A percentile compares a stretch with the other conserved stretches of the same genome.
These are phyloP conservation scores for Aix galericulata DNA, from an alignment of 2,113 vertebrate species.

Conservation along the genomic window DNA sequence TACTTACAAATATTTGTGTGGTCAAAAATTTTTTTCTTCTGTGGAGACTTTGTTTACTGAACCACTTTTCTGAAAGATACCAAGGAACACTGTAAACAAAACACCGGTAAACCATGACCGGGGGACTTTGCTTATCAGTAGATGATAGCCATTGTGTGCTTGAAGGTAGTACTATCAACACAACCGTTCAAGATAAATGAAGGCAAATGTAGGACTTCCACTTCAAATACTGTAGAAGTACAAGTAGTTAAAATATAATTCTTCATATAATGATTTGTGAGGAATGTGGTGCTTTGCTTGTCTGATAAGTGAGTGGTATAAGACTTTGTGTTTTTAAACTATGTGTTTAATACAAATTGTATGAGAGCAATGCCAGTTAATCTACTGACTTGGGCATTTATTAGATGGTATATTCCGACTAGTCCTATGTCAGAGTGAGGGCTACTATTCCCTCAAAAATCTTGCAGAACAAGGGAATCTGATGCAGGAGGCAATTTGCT, in stretches of 20 bases:
- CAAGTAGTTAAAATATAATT: not conserved
- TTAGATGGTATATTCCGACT: not conserved
- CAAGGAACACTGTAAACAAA: not conserved
- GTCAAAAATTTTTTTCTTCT: not conserved
- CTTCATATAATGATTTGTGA: not conserved
- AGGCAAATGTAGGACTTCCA: not conserved
- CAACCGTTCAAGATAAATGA: not conserved
- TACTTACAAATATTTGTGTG: not conserved
- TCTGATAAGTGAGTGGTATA: not conserved
- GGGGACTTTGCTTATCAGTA: not conserved
- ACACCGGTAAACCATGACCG: not conserved
- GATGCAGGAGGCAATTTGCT: not conserved
- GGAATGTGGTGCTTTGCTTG: not conserved
- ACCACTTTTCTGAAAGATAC: not conserved
- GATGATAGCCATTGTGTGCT: not conserved
- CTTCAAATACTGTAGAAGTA: not conserved
- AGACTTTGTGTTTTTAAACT: not conserved
- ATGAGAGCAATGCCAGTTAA: not conserved
- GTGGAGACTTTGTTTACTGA: not conserved
- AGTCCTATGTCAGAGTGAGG: not conserved
- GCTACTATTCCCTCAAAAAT: not conserved
- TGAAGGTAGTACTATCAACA: not conserved
- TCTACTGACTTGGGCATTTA: not conserved
- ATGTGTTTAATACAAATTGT: not conserved
- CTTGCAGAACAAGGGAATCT: not conserved